Evolutionary conservation across 2,113 vertebrate species (phyloP).

Genomic region (Steatornis caripensis): DNA sequence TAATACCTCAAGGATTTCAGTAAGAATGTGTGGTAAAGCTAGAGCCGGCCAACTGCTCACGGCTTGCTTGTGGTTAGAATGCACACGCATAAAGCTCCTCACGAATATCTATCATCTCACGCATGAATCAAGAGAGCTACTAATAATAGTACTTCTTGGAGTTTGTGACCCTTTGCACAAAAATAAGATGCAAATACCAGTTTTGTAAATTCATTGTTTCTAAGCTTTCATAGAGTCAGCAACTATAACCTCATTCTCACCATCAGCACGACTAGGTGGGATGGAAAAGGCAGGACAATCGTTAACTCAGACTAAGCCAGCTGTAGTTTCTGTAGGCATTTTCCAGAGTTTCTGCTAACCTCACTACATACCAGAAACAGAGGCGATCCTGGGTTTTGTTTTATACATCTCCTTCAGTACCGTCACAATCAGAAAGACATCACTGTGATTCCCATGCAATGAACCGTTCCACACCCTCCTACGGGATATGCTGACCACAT

Average conservation of each 20-base stretch:
- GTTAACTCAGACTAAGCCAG: background rate
- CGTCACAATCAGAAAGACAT: background rate
- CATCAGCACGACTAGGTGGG: background rate
- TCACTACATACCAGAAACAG: background rate
- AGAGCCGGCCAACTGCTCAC: background rate
- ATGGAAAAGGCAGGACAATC: background rate
- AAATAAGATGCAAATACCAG: background rate
- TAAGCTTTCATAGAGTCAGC: background rate
- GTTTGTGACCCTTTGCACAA: background rate
- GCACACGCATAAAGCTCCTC: background rate
- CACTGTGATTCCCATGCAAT: background rate
- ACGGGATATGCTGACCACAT: background rate
- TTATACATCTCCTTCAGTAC: background rate
- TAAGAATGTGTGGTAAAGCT: background rate
- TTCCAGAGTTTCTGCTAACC: background rate
- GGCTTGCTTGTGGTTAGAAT: background rate
- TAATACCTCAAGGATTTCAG: slow-evolving; percentile 11
- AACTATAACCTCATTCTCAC: background rate
- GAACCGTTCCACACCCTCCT: background rate
- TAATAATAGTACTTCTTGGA: background rate
- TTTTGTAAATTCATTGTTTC: background rate
- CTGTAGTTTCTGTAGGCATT: background rate
- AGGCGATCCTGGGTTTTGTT: background rate
- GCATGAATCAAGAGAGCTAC: background rate
- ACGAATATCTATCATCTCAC: background rate